phyloP scores from a whole-genome alignment of 2,113 vertebrate species.

The Chloropsis hardwickii region DNA sequence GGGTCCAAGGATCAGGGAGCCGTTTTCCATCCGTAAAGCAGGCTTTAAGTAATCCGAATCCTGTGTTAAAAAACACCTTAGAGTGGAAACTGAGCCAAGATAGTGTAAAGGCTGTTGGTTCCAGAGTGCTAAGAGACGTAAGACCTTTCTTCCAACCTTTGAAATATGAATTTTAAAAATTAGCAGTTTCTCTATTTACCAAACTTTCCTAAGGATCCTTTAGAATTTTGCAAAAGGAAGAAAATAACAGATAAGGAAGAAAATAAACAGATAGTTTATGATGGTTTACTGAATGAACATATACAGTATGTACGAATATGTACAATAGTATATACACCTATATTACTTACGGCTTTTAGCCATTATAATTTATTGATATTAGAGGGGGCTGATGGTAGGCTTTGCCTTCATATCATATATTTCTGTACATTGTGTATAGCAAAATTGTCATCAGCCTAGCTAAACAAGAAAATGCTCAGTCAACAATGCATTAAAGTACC shows the following conservation, averaged over 20 bases:
- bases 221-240: not conserved
- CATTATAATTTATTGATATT: not conserved
- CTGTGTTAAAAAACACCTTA: not conserved
- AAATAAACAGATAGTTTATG: not conserved
- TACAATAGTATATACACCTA: not conserved
- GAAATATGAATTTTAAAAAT: not conserved
- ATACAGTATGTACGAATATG: not conserved
- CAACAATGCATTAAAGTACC: not conserved
- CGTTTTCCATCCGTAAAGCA: not conserved
- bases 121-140: not conserved
- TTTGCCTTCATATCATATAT: not conserved
- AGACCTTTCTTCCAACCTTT: not conserved
- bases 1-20: not conserved
- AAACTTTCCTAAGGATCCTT: not conserved
- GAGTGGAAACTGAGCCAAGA: not conserved
- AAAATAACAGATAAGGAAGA: not conserved
- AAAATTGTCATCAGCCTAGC: not conserved
- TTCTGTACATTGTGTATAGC: not conserved
- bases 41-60: not conserved
- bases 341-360: not conserved
- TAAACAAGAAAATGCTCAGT: not conserved
- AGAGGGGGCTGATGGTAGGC: not conserved
- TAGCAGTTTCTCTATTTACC: not conserved
- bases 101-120: not conserved
- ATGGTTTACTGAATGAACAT: not conserved